phyloP scores from a whole-genome alignment of 2,888 invertebrate species.

The Cinara cedri region DNA sequence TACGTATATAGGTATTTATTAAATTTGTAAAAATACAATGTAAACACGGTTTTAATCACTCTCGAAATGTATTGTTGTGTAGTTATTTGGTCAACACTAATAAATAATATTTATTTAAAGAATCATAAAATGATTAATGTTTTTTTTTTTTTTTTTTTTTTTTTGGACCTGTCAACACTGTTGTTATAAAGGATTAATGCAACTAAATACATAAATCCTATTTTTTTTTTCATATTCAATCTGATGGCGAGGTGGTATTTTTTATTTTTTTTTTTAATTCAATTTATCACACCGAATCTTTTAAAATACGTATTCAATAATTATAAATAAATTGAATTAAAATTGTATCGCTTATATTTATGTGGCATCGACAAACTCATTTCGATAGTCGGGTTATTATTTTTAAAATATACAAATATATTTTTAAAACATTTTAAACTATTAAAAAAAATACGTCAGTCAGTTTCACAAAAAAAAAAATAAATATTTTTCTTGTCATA shows the following conservation, averaged over 20 bases:
- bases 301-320: neutral
- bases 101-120: slow-evolving; percentile 5
- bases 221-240: neutral
- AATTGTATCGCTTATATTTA: neutral
- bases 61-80: too few relatives aligned
- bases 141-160: neutral
- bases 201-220: neutral
- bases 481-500: too few relatives aligned
- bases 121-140: neutral
- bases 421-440: neutral
- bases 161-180: neutral
- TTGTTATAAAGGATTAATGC: neutral
- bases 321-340: neutral
- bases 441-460: neutral
- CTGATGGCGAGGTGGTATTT: neutral
- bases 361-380: neutral
- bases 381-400: neutral
- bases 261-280: neutral
- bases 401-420: neutral
- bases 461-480: neutral
- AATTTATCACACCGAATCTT: neutral
- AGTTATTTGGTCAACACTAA: neutral
- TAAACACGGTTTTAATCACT: too few relatives aligned
- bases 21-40: too few relatives aligned
- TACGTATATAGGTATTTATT: too few relatives aligned